These are phyloP conservation scores for Drosophila auraria DNA, from an alignment of 1,140 invertebrate species.

Conservation along the genomic window DNA sequence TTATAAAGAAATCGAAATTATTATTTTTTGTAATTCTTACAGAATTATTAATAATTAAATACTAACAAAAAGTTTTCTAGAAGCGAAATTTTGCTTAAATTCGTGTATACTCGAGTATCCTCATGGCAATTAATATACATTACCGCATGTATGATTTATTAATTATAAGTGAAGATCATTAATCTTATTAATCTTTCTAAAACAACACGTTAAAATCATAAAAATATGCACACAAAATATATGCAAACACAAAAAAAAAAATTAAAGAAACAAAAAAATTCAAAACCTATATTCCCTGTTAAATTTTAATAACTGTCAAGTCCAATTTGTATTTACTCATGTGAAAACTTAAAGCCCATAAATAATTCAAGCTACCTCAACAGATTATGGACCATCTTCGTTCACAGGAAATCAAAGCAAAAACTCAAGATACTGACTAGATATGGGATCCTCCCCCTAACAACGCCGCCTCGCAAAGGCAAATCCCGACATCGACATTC, in stretches of 20 bases:
- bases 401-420: constrained; percentile 45
- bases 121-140: too few species aligned
- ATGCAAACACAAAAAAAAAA: background rate
- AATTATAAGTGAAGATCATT: too few species aligned
- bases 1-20: too few species aligned
- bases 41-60: too few species aligned
- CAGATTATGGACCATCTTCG: constrained; percentile 29
- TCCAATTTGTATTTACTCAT: constrained; percentile 10
- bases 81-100: too few species aligned
- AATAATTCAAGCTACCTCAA: constrained; percentile 2
- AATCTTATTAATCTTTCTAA: background rate
- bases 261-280: background rate
- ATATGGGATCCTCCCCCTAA: constrained; percentile 47
- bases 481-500: constrained; percentile 35
- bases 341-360: constrained; percentile 9
- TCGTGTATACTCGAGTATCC: too few species aligned
- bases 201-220: background rate
- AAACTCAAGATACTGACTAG: constrained; percentile 21
- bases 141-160: too few species aligned
- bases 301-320: constrained; percentile 3
- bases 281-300: background rate
- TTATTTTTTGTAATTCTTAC: too few species aligned
- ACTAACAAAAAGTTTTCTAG: too few species aligned
- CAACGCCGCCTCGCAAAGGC: constrained; percentile 14
- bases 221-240: background rate